phyloP scores from a whole-genome alignment of 2,113 vertebrate species.

The Setophaga coronata region DNA sequence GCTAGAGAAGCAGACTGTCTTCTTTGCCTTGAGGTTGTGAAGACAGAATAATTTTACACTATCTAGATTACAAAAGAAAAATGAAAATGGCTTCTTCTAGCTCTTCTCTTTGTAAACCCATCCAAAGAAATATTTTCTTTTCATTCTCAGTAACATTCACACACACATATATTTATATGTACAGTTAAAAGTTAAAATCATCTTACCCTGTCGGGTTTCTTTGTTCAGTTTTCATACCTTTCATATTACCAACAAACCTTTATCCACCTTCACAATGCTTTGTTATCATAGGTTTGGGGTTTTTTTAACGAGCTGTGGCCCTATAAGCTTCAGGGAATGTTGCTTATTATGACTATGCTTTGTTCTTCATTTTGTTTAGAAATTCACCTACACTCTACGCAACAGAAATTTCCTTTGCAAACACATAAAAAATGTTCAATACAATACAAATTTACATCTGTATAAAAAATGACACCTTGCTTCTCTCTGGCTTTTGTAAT shows the following conservation, averaged over 20 bases:
- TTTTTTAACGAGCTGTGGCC: background rate
- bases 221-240: constrained; percentile 39
- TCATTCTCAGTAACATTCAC: background rate
- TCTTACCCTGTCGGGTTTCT: constrained; percentile 3
- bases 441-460: background rate
- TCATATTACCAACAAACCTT: background rate
- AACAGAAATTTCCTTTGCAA: background rate
- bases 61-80: constrained; percentile 62
- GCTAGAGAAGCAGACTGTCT: constrained; percentile 49
- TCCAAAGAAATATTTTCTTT: constrained; percentile 43
- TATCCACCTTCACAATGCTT: background rate
- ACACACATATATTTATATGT: constrained; percentile 4
- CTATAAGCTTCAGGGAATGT: background rate
- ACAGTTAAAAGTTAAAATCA: background rate
- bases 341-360: background rate
- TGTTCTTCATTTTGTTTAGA: background rate
- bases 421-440: background rate
- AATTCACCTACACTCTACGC: background rate
- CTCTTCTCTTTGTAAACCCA: constrained; percentile 12
- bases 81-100: constrained; percentile 43
- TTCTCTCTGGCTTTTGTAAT: background rate
- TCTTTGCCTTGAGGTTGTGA: constrained; percentile 64
- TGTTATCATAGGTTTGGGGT: background rate
- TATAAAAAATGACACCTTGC: background rate
- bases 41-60: constrained; percentile 62